These are phyloP conservation scores for Macrosoma leucophasiata DNA, from an alignment of 2,888 invertebrate species.

Conservation along the genomic window DNA sequence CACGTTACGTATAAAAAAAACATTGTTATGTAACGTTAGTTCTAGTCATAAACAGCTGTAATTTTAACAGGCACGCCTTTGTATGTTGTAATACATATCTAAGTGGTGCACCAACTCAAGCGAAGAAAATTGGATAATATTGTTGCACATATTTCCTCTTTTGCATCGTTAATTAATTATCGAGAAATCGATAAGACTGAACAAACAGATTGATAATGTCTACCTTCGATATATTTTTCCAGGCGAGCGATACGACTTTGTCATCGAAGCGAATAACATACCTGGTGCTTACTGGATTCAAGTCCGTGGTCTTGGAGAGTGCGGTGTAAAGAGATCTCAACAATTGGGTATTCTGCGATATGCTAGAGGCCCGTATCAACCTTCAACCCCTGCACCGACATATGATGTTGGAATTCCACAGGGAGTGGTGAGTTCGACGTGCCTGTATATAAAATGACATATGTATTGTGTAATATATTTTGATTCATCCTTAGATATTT, in stretches of 20 bases:
- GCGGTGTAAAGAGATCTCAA: slow-evolving; percentile 88
- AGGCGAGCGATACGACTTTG: slow-evolving; percentile 96
- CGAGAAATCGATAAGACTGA: slow-evolving; percentile 25
- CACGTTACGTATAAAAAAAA: too few relatives aligned
- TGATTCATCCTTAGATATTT: too few relatives aligned
- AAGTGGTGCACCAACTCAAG: slow-evolving; percentile 45
- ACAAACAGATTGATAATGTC: slow-evolving; percentile 2
- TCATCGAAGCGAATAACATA: slow-evolving; percentile 88
- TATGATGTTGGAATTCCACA: slow-evolving; percentile 92
- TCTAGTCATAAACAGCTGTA: slow-evolving; percentile 16
- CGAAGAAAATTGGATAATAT: slow-evolving; percentile 49
- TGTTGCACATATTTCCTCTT: slow-evolving; percentile 40
- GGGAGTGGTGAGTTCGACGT: slow-evolving; percentile 83
- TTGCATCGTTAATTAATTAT: slow-evolving; percentile 13
- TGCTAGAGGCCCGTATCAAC: slow-evolving; percentile 90
- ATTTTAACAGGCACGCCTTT: slow-evolving; percentile 40
- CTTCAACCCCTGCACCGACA: slow-evolving; percentile 81
- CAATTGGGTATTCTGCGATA: slow-evolving; percentile 91
- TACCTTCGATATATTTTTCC: slow-evolving; percentile 29
- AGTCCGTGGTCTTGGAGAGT: slow-evolving; percentile 92
- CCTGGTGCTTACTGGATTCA: slow-evolving; percentile 94
- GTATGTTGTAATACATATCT: slow-evolving; percentile 42
- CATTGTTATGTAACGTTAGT: slow-evolving; percentile 21
- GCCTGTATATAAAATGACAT: slow-evolving; percentile 21
- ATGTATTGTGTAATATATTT: slow-evolving; percentile 24